phyloP scores from a whole-genome alignment of 1,140 invertebrate species.

The Drosophila oshimai region DNA sequence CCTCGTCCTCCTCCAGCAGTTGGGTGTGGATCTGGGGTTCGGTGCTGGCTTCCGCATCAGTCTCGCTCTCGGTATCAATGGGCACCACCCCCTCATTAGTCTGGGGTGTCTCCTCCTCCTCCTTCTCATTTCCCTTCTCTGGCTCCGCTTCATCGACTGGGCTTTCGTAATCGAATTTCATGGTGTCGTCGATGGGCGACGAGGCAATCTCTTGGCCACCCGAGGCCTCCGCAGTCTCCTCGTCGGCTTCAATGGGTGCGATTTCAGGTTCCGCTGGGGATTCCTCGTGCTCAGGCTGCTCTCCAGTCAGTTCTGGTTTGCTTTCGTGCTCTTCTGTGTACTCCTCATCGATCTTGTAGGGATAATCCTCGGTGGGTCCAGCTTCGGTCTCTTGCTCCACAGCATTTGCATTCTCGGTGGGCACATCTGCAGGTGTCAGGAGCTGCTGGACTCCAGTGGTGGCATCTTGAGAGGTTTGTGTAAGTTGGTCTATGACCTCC shows the following conservation, averaged over 20 bases:
- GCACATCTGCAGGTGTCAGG: constrained; percentile 61
- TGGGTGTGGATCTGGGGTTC: constrained; percentile 23
- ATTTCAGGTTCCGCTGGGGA: neutral
- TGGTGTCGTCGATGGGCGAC: constrained; percentile 62
- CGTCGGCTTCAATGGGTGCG: constrained; percentile 1
- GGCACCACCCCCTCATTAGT: constrained; percentile 41
- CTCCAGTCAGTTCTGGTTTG: constrained; percentile 23
- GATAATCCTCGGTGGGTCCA: constrained; percentile 70
- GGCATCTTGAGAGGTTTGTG: neutral
- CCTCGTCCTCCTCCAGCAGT: constrained; percentile 19
- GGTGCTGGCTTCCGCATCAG: constrained; percentile 33
- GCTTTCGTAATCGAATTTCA: constrained; percentile 81
- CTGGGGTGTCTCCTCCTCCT: constrained; percentile 4
- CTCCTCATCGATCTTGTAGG: constrained; percentile 79
- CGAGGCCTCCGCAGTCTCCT: constrained; percentile 42
- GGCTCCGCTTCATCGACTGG: constrained; percentile 36
- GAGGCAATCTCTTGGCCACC: constrained; percentile 54
- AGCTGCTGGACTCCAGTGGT: constrained; percentile 57
- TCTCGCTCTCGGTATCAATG: constrained; percentile 43
- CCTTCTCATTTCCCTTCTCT: constrained; percentile 8
- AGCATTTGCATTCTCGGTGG: constrained; percentile 44
- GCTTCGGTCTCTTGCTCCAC: constrained; percentile 46
- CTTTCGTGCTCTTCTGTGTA: constrained; percentile 63
- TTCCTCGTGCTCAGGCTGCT: constrained; percentile 17
- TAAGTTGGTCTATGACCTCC: neutral